Evolutionary conservation across 2,113 vertebrate species (phyloP).

Genomic region (Heptranchias perlo): DNA sequence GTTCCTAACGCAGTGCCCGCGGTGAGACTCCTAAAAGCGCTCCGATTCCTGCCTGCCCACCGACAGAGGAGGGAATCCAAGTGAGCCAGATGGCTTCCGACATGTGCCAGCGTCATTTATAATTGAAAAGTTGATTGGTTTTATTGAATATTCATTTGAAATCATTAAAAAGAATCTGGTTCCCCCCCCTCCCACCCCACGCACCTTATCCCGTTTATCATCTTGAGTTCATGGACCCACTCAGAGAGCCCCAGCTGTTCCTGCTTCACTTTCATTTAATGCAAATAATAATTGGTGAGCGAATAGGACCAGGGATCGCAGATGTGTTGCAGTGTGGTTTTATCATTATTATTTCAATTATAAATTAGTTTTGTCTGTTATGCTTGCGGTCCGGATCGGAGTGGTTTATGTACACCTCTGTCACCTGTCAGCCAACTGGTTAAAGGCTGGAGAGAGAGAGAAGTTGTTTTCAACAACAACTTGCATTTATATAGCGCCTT

Average conservation of each 20-base stretch:
- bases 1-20: background rate
- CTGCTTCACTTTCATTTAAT: background rate
- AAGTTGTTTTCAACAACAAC: too few species aligned
- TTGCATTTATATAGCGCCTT: too few species aligned
- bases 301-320: background rate
- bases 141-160: background rate
- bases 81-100: background rate
- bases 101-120: background rate
- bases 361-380: background rate
- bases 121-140: too few species aligned
- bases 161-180: background rate
- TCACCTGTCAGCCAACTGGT: background rate
- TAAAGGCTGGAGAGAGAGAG: background rate
- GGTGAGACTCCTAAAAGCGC: background rate
- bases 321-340: background rate
- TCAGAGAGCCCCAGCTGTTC: background rate
- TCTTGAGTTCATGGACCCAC: background rate
- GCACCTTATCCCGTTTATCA: background rate
- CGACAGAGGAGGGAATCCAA: background rate
- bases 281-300: background rate
- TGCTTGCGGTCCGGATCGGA: background rate
- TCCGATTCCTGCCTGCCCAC: background rate
- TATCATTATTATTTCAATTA: background rate
- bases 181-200: background rate
- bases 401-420: background rate